phyloP scores from a whole-genome alignment of 2,888 invertebrate genomes.

The Yponomeuta evonymella region DNA sequence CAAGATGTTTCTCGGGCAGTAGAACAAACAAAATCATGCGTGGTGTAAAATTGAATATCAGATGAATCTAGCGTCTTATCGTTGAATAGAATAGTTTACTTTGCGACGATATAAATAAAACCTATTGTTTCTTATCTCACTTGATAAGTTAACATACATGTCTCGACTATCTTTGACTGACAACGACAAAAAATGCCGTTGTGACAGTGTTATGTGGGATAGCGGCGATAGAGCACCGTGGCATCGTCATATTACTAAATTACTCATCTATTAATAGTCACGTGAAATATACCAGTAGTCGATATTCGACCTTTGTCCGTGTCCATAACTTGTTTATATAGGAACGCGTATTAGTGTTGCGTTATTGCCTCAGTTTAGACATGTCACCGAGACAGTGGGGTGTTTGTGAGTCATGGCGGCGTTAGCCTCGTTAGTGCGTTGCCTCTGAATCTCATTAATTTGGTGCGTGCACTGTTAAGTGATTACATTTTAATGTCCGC shows the following conservation, averaged over 20 bases:
- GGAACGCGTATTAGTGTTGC: not conserved
- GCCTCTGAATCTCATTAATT: conserved; percentile 69
- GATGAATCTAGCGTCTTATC: conserved; percentile 2
- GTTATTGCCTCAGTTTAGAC: conserved; percentile 3
- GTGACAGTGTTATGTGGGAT: conserved; percentile 57
- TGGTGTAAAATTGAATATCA: not conserved
- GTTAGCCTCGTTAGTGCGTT: conserved; percentile 62
- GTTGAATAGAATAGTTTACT: conserved; percentile 21
- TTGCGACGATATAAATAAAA: conserved; percentile 35
- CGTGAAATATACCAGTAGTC: conserved; percentile 26
- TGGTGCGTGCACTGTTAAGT: conserved; percentile 68
- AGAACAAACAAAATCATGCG: not conserved
- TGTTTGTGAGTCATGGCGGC: conserved; percentile 64
- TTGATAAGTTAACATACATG: conserved; percentile 68
- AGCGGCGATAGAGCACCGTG: conserved; percentile 37
- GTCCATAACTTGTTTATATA: conserved; percentile 22
- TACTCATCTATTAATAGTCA: conserved; percentile 26
- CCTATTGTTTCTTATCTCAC: conserved; percentile 62
- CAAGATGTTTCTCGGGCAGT: no score
- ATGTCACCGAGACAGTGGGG: conserved; percentile 45
- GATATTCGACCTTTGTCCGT: conserved; percentile 33
- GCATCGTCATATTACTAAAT: conserved; percentile 5
- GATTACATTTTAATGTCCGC: conserved; percentile 65
- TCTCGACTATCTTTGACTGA: conserved; percentile 52
- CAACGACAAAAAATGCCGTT: conserved; percentile 55